phyloP scores from a whole-genome alignment of 2,113 vertebrate genomes.

The Hiodon alosoides region DNA sequence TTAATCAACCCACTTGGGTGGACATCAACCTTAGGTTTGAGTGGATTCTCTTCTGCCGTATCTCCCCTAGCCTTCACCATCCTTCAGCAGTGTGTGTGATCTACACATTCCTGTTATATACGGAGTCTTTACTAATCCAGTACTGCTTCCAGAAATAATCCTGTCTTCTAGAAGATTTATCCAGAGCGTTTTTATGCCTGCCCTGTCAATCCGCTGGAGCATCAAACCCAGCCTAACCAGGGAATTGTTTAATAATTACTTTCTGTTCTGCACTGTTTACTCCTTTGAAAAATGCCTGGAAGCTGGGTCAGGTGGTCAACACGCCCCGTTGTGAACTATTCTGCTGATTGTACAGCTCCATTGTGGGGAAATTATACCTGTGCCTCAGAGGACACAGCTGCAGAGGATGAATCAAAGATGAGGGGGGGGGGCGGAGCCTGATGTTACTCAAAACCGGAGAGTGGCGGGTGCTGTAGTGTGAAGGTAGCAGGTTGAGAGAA shows the following conservation, averaged over 20 bases:
- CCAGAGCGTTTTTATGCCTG: conserved; percentile 20
- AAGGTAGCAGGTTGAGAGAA: neutral
- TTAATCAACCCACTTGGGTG: no score
- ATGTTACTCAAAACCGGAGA: neutral
- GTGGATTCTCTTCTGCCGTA: no score
- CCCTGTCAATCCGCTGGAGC: conserved; percentile 17
- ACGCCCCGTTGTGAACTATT: conserved; percentile 11
- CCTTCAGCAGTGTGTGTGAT: neutral
- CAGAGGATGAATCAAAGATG: conserved; percentile 23
- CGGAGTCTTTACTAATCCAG: conserved; percentile 14
- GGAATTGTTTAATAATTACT: conserved; percentile 24
- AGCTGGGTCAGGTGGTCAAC: conserved; percentile 22
- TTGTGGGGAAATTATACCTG: conserved; percentile 25
- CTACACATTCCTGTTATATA: conserved; percentile 5
- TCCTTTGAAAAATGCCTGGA: conserved; percentile 26
- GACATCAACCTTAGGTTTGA: no score
- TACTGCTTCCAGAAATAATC: conserved; percentile 13
- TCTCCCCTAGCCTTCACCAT: no score
- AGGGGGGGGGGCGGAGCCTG: neutral
- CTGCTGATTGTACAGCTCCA: conserved; percentile 17
- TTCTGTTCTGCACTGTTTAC: conserved; percentile 24
- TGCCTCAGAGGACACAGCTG: conserved; percentile 2
- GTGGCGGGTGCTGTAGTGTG: neutral
- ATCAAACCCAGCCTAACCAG: conserved; percentile 25
- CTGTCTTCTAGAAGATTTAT: conserved; percentile 26